These are phyloP conservation scores for Eulemur coronatus DNA, from an alignment of 2,797 vertebrate genomes.

Conservation along the genomic window DNA sequence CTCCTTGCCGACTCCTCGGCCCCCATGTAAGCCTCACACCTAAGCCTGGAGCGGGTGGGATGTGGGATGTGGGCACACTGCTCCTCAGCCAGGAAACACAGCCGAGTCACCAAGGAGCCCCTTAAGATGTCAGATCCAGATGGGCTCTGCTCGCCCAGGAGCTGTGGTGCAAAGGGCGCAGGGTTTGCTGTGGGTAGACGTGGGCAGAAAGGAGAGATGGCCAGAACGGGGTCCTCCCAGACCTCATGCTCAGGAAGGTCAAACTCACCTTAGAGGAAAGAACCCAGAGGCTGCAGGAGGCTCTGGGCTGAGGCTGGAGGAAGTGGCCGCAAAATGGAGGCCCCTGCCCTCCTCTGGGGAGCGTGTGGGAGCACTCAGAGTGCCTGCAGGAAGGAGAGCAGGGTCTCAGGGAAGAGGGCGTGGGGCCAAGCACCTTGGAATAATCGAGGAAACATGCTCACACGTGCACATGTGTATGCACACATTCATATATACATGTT, in stretches of 20 bases:
- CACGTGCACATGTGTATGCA: background rate
- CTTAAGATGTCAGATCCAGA: fast-evolving
- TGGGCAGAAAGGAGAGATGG: fast-evolving
- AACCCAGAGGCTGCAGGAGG: background rate
- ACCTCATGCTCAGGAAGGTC: fast-evolving
- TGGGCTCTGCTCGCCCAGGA: fast-evolving
- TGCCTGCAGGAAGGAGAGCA: too few relatives aligned
- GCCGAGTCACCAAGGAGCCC: fast-evolving
- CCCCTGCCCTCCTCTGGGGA: fast-evolving
- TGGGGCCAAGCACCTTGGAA: too few relatives aligned
- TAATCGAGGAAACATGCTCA: background rate
- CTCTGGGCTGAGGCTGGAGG: fast-evolving
- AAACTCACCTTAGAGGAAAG: background rate
- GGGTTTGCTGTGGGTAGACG: fast-evolving
- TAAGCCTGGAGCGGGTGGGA: background rate
- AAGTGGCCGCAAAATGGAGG: fast-evolving
- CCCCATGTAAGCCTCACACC: fast-evolving
- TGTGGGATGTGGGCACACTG: fast-evolving
- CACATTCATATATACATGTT: background rate
- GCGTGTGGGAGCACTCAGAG: fast-evolving
- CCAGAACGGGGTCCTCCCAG: too few relatives aligned
- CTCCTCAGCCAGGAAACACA: background rate
- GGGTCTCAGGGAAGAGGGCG: background rate
- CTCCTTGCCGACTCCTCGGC: fast-evolving
- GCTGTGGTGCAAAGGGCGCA: fast-evolving